phyloP scores from a whole-genome alignment of 2,888 invertebrate genomes.

The Limnephilus marmoratus region DNA sequence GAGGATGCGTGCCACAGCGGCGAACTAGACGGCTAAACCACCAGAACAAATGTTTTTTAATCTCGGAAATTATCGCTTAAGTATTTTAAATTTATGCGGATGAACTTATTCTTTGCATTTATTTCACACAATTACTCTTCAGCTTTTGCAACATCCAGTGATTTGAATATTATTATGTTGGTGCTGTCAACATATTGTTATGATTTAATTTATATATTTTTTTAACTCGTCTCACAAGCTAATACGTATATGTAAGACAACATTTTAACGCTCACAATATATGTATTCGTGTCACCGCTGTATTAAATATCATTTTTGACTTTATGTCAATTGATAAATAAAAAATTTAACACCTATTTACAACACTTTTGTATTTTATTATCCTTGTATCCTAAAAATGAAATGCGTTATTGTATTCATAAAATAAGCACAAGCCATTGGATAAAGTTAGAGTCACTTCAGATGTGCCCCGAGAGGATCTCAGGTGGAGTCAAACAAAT shows the following conservation, averaged over 20 bases:
- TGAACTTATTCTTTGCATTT: conserved; percentile 41
- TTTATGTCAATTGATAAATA: conserved; percentile 23
- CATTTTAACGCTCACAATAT: conserved; percentile 34
- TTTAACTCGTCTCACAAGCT: conserved; percentile 39
- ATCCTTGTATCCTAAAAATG: not conserved
- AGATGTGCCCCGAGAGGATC: no score
- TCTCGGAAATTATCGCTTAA: conserved; percentile 42
- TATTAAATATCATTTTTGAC: conserved; percentile 2
- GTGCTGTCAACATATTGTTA: conserved; percentile 22
- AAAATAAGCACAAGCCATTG: no score
- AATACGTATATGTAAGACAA: not conserved
- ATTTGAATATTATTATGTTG: not conserved
- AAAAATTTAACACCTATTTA: conserved; percentile 39
- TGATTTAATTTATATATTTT: conserved; percentile 39
- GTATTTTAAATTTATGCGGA: conserved; percentile 33
- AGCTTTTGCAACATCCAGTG: conserved; percentile 45
- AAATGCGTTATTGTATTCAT: not conserved
- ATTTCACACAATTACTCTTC: conserved; percentile 2
- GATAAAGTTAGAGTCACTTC: no score
- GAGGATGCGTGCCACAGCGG: conserved; percentile 87
- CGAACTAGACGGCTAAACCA: conserved; percentile 75
- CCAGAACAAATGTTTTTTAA: conserved; percentile 6
- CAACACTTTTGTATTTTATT: not conserved
- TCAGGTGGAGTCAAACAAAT: no score
- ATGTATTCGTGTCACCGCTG: conserved; percentile 30